Percentiles rank a stretch among this genome's conserved stretches.
Evolutionary conservation across 2,888 invertebrate species (phyloP).

Genomic region (Diplolepis rosae): DNA sequence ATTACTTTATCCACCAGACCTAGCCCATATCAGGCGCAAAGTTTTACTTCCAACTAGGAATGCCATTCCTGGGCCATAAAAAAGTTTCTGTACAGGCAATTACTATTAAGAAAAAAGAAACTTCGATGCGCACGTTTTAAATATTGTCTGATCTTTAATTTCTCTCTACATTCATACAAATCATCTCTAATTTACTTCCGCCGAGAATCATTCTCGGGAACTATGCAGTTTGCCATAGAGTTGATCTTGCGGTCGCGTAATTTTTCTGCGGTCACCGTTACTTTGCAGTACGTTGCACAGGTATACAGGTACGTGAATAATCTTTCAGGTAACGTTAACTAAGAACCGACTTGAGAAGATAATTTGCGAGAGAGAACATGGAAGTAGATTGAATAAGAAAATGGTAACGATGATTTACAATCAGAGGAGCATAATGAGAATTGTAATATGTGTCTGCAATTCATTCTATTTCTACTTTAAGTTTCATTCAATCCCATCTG

Average conservation of each 20-base stretch:
- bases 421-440: neutral
- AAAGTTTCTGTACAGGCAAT: too few species aligned
- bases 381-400: slow-evolving; percentile 28
- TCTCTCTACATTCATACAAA: too few species aligned
- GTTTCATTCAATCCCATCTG: too few species aligned
- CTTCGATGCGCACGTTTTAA: too few species aligned
- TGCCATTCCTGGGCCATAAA: too few species aligned
- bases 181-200: too few species aligned
- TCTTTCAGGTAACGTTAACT: slow-evolving; percentile 42
- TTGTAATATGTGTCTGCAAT: neutral
- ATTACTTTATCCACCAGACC: too few species aligned
- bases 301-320: slow-evolving; percentile 35
- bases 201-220: neutral
- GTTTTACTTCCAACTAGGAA: too few species aligned
- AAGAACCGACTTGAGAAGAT: slow-evolving; percentile 42
- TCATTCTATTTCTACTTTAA: too few species aligned
- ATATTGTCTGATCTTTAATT: too few species aligned
- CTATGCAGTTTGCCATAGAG: neutral
- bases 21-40: too few species aligned
- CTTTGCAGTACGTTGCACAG: slow-evolving; percentile 38
- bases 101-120: too few species aligned
- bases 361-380: slow-evolving; percentile 39
- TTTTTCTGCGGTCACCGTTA: slow-evolving; percentile 41
- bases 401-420: slow-evolving; percentile 2
- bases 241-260: slow-evolving; percentile 15